These are phyloP conservation scores for Zophobas atratus DNA, from an alignment of 1,140 invertebrate species.

Conservation along the genomic window DNA sequence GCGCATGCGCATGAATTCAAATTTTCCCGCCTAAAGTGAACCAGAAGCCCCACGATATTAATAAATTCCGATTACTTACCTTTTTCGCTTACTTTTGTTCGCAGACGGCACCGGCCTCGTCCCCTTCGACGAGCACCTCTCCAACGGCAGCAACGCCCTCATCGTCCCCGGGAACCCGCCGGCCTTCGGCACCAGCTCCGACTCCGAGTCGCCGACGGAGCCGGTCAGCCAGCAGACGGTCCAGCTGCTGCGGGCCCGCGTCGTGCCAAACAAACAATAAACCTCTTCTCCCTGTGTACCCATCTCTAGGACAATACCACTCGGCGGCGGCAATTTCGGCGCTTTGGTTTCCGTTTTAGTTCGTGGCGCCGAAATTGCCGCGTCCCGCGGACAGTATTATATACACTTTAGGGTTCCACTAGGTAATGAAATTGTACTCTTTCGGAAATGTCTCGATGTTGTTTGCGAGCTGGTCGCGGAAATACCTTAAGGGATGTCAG, in stretches of 20 bases:
- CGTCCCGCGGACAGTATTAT: not conserved
- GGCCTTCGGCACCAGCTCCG: constrained; percentile 69
- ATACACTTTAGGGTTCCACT: constrained; percentile 15
- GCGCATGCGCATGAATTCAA: no score
- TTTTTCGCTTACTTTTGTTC: not conserved
- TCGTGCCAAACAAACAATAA: constrained; percentile 65
- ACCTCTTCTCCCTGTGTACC: constrained; percentile 18
- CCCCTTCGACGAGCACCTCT: not conserved
- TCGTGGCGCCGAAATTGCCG: not conserved
- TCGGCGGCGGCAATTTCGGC: not conserved
- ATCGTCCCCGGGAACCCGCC: constrained; percentile 48
- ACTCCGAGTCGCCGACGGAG: constrained; percentile 76
- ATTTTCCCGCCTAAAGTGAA: no score
- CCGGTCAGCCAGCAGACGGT: constrained; percentile 72
- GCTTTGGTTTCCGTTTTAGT: not conserved
- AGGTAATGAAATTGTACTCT: constrained; percentile 18
- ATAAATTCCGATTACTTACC: not conserved
- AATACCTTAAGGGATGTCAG: constrained; percentile 55
- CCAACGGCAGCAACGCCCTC: constrained; percentile 12
- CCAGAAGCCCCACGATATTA: not conserved
- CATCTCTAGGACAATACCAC: constrained; percentile 37
- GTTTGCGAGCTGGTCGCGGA: constrained; percentile 11
- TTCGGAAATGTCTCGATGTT: constrained; percentile 35
- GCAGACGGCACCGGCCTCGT: constrained; percentile 9
- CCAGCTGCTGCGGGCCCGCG: constrained; percentile 69